Evolutionary conservation across 2,797 vertebrate genomes (phyloP).

Genomic region (Liparis tanakae): DNA sequence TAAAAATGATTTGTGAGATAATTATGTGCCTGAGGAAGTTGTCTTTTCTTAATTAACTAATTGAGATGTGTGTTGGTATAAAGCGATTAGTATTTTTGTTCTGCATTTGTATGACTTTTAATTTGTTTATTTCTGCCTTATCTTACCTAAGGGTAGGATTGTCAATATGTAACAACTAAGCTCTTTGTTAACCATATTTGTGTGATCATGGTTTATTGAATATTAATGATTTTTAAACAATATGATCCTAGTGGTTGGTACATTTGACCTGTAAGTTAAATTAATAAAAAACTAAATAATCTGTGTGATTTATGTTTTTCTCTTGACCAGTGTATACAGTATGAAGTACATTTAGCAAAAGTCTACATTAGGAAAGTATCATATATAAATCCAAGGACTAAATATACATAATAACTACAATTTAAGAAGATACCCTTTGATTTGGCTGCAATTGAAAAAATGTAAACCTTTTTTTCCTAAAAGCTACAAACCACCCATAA

Average conservation of each 20-base stretch:
- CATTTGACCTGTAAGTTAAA: constrained; percentile 33
- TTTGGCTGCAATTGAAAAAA: too few relatives aligned
- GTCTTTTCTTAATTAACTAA: constrained; percentile 14
- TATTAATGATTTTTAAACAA: constrained; percentile 30
- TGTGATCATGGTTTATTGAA: constrained; percentile 27
- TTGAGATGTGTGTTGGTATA: constrained; percentile 3
- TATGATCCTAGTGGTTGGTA: constrained; percentile 26
- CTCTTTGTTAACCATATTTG: constrained; percentile 13
- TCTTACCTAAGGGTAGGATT: neutral
- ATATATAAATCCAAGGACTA: too few relatives aligned
- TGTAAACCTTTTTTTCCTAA: too few relatives aligned
- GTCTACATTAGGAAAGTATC: too few relatives aligned
- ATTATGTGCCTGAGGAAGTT: constrained; percentile 49
- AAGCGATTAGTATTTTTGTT: neutral
- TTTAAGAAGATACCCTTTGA: too few relatives aligned
- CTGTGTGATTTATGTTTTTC: neutral
- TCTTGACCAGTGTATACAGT: constrained; percentile 14
- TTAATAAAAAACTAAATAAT: constrained; percentile 43
- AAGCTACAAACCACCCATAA: too few relatives aligned
- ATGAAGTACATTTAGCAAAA: neutral
- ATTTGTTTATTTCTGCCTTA: constrained; percentile 17
- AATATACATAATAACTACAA: too few relatives aligned
- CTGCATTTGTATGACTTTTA: constrained; percentile 11
- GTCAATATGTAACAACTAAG: constrained; percentile 10
- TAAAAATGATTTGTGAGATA: constrained; percentile 21